Conservation (phyloP, 1,140 invertebrate species). For the Cecropterus lyciades region DNA sequence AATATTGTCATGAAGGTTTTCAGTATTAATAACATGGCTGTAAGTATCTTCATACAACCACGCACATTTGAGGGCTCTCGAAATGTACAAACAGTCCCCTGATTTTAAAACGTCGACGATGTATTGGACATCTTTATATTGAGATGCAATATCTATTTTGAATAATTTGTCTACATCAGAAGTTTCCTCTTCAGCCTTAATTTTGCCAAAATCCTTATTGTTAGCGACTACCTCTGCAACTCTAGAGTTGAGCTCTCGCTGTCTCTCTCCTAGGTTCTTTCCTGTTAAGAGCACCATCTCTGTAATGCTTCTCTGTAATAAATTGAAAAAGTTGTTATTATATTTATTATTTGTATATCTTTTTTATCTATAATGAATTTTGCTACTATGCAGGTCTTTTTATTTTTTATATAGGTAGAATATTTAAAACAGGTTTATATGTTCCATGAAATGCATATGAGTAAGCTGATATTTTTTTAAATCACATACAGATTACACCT, state of each 20-base stretch:
- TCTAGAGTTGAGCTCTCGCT: conserved; percentile 29
- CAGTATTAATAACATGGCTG: conserved; percentile 28
- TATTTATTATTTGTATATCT: too few relatives aligned
- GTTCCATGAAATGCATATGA: too few relatives aligned
- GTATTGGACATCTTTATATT: conserved; percentile 45
- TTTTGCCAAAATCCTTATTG: conserved; percentile 35
- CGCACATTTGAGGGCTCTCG: conserved; percentile 41
- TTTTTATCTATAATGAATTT: too few relatives aligned
- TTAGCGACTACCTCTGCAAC: conserved; percentile 16
- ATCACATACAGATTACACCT: too few relatives aligned
- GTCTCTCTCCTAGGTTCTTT: conserved; percentile 20
- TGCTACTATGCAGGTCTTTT: too few relatives aligned
- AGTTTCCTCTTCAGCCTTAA: conserved; percentile 39
- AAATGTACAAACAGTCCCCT: conserved; percentile 47
- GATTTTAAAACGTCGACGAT: conserved; percentile 45
- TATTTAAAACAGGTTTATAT: too few relatives aligned
- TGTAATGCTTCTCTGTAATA: background rate
- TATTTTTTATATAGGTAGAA: too few relatives aligned
- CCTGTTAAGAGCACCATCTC: conserved; percentile 22
- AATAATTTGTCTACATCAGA: conserved; percentile 47
- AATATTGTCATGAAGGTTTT: conserved; percentile 44
- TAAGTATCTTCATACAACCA: conserved; percentile 33
- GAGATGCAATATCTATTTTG: conserved; percentile 50
- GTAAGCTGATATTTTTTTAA: too few relatives aligned
- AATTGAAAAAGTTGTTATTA: background rate